phyloP scores from a whole-genome alignment of 2,113 vertebrate species.

The Acinonyx jubatus region DNA sequence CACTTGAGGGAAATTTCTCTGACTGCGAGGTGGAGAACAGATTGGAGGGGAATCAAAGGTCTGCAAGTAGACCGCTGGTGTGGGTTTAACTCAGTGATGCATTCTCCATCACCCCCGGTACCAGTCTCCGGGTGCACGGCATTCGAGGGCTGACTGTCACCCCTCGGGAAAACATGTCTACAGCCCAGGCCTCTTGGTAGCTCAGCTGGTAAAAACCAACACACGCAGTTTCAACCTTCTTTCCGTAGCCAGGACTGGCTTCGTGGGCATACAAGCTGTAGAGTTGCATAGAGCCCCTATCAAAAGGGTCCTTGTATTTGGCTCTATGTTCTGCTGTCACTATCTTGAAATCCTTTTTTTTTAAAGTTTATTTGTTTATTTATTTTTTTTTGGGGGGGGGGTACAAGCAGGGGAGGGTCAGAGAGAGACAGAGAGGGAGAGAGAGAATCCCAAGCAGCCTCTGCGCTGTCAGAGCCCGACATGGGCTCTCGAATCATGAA shows the following conservation, averaged over 20 bases:
- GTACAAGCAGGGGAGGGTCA: too few relatives aligned
- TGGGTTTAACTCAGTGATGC: not conserved
- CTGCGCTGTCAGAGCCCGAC: too few relatives aligned
- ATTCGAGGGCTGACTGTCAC: not conserved
- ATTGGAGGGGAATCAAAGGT: not conserved
- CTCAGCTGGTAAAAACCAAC: not conserved
- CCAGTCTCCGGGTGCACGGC: not conserved
- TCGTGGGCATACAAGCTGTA: accelerated
- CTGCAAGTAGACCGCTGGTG: not conserved
- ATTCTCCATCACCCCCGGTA: accelerated
- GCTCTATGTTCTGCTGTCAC: not conserved
- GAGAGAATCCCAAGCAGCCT: too few relatives aligned
- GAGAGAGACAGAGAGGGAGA: too few relatives aligned
- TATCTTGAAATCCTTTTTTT: not conserved
- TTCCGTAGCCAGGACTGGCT: not conserved
- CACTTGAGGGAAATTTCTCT: not conserved
- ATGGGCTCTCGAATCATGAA: too few relatives aligned
- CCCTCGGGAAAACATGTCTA: not conserved
- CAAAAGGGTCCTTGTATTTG: not conserved
- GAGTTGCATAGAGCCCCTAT: accelerated
- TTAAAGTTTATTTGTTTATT: too few relatives aligned
- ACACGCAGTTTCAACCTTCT: not conserved
- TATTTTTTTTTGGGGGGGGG: too few relatives aligned
- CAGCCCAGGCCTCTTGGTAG: not conserved
- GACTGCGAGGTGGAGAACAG: not conserved